phyloP scores from a whole-genome alignment of 2,888 invertebrate species.

The Rotaria sp. region DNA sequence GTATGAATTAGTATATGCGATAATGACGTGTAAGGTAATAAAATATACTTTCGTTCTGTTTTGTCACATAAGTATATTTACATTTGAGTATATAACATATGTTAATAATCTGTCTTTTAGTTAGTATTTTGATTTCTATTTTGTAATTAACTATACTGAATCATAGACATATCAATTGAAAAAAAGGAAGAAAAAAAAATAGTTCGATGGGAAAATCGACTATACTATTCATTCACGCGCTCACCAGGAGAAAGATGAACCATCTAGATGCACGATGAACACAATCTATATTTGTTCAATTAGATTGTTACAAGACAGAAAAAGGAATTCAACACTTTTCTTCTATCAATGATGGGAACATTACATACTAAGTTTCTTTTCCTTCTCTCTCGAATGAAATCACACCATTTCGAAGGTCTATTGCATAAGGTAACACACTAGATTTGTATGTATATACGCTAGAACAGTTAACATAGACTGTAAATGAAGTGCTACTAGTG shows the following conservation, averaged over 20 bases:
- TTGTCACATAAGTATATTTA: no score
- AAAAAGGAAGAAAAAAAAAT: not conserved
- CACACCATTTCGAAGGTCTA: not conserved
- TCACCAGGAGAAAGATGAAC: slow-evolving; percentile 9
- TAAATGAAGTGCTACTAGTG: not conserved
- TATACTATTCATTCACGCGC: not conserved
- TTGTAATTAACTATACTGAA: no score
- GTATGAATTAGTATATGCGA: not conserved
- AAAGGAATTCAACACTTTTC: slow-evolving; percentile 10
- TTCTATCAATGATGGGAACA: not conserved
- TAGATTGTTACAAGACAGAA: slow-evolving; percentile 6
- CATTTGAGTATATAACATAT: no score
- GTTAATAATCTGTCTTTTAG: no score
- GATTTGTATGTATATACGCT: not conserved
- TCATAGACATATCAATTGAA: no score
- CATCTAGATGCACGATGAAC: not conserved
- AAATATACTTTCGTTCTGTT: not conserved
- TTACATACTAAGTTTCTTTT: not conserved
- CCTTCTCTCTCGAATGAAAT: not conserved
- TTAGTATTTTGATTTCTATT: no score
- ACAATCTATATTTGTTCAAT: slow-evolving; percentile 20
- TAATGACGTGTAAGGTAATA: not conserved
- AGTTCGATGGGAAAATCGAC: not conserved
- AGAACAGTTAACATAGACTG: not conserved
- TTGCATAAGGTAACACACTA: not conserved